Evolutionary conservation across 1,140 invertebrate species (phyloP), one percentile per base, ranked within the genome.

Genomic region (Calycopis cecrops): DNA sequence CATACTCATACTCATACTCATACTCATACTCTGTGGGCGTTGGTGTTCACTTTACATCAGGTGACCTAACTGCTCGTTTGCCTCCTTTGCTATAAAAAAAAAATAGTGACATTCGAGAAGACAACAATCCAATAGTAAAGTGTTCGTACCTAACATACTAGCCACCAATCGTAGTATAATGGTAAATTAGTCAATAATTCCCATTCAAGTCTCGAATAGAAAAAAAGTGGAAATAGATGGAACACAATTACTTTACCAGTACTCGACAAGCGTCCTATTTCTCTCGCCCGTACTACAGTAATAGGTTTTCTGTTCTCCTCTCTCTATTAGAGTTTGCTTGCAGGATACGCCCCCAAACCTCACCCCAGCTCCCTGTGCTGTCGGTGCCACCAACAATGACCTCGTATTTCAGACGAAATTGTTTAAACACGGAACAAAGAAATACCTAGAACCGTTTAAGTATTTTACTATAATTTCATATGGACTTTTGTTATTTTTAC

Each of bases 341-440:
- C 63, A 58, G 61, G 57, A 62, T 67, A 56, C 74, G 51, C 69
- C 67, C 67, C 65, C 55, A 33, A 14, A 55, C 65, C 62, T 64
- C 49, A 53, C 59, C 68, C 67, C 60, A 54, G 64, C 67, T 62
- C 55, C 72, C 62, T 70, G 66, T 67, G 68, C 73, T 72, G 75
- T 71, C 76, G 73, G 73, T 78, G 78, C 76, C 78, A 83, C 75
- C 80, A 77, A 83, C 83, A 83, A 86, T 81, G 83, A 86, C 83
- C 79, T 80, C 83, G 80, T 86, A 86, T 85, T 85, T 85, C 76
- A 85, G 80, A 71, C 65, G 71, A 79, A 86, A 85, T 86, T 86
- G 80, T 78, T 82, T 74, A 77, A 84, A 82, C 73, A 83, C 68
- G 67, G 79, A 85, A 83, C 73, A 79, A 70, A 79, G 76, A 71